Evolutionary conservation across 2,113 vertebrate species (phyloP), one percentile per base, ranked within the genome.

Genomic region (Strix uralensis): DNA sequence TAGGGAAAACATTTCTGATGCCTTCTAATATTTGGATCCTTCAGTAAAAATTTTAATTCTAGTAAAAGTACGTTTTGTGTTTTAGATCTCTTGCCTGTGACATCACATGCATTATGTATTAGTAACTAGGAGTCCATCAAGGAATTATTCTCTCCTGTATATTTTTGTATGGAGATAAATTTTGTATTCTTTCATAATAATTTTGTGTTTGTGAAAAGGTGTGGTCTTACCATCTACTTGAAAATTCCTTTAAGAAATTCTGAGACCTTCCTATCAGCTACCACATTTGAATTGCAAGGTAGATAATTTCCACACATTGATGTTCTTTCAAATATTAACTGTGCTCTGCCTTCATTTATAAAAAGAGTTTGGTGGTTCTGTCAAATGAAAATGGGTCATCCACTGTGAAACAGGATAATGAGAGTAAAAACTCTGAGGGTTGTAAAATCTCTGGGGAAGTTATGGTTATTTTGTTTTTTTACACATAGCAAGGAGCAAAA

Each of bases 111-210:
- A 21, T 15, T 42, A 57, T 10, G 7, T 19, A 8, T 4, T 13
- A 25, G 3, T 26, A 59, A 63, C 7, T 36, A 70, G 4, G 3
- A 63, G 13, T 3, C 0, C 25, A 46, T 15, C 4, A 3, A 61
- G 77, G 10, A 75, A 34, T 83, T 72, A 36, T 79, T 79, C 4
- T 63, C 4, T 67, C 40, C 5, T 26, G 4, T 18, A 4, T 62
- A 13, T 58, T 81, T 90, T 49, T 55, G 27, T 19, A 49, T 0
- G 1, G 2, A 3, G 11, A 51, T 15, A 65, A 16, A 70, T 42
- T 71, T n/a, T 58, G 3, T 51, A 26, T 62, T 81, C 14, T 78
- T 84, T 74, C 21, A 20, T 42, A 65, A 26, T 26, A 55, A 47
- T 67, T 23, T 15, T 22, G 9, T 54, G 16, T 5, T 44, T 90